phyloP scores from a whole-genome alignment of 2,113 vertebrate genomes.

The Podiceps cristatus region DNA sequence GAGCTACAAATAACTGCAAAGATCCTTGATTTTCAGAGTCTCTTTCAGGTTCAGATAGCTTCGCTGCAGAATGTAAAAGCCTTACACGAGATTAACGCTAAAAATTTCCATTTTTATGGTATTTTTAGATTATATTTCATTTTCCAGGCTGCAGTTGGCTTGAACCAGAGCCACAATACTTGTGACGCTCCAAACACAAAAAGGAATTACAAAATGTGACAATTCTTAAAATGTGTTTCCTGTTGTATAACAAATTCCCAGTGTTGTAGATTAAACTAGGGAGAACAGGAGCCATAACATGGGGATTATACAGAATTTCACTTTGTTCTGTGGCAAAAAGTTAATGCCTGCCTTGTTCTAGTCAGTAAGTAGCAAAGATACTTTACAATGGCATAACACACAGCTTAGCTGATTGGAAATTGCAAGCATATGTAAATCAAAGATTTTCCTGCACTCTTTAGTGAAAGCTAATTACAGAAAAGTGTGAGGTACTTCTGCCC shows the following conservation, averaged over 20 bases:
- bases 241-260: slow-evolving; percentile 57
- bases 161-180: slow-evolving; percentile 47
- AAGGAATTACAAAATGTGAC: slow-evolving; percentile 60
- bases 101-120: slow-evolving; percentile 41
- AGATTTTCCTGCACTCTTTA: background rate
- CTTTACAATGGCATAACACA: background rate
- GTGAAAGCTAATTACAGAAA: slow-evolving; percentile 13
- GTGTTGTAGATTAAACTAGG: slow-evolving; percentile 55
- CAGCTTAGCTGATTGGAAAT: slow-evolving; percentile 6
- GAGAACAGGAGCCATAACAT: slow-evolving; percentile 41
- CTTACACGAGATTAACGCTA: slow-evolving; percentile 1
- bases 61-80: slow-evolving; percentile 2
- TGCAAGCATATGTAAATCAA: background rate
- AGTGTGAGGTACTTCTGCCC: background rate
- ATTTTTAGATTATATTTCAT: slow-evolving; percentile 63
- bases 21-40: background rate
- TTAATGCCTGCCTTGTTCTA: slow-evolving; percentile 31
- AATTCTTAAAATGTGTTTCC: slow-evolving; percentile 64
- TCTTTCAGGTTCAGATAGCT: background rate
- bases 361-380: background rate
- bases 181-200: slow-evolving; percentile 29
- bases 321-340: slow-evolving; percentile 23
- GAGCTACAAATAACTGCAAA: background rate
- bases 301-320: slow-evolving; percentile 35
- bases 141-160: slow-evolving; percentile 58